Percentiles rank a stretch among this genome's conserved stretches.
phyloP scores from a whole-genome alignment of 2,888 invertebrate genomes.

The Yponomeuta sedellus region DNA sequence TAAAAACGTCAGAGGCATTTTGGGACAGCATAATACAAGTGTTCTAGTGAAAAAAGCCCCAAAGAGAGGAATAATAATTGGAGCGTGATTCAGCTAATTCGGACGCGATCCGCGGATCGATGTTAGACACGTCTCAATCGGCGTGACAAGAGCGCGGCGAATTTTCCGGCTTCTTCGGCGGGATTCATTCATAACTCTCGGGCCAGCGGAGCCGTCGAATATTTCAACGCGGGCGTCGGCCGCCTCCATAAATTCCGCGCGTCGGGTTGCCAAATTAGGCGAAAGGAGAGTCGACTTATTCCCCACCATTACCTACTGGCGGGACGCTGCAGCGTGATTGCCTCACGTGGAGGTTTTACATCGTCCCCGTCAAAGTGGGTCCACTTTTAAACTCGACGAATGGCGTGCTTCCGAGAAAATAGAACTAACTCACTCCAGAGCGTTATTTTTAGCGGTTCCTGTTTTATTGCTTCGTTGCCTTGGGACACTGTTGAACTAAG shows the following conservation, averaged over 20 bases:
- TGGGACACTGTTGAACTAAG: not conserved
- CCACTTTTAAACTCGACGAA: conserved; percentile 17
- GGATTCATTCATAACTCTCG: conserved; percentile 76
- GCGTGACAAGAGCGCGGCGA: conserved; percentile 46
- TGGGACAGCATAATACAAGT: not conserved
- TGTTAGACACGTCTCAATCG: conserved; percentile 27
- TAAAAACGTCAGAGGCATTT: not conserved
- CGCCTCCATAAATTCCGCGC: conserved; percentile 73
- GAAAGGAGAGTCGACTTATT: conserved; percentile 68
- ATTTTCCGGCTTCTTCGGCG: conserved; percentile 75
- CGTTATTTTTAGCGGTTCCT: not conserved
- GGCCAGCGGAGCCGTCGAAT: conserved; percentile 73
- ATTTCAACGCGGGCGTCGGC: conserved; percentile 67
- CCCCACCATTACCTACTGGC: conserved; percentile 55
- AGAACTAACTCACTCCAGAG: not conserved
- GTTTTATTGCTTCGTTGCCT: not conserved
- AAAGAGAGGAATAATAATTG: not conserved
- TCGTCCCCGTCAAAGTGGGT: conserved; percentile 6
- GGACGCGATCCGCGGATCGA: conserved; percentile 8
- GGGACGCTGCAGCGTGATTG: conserved; percentile 23
- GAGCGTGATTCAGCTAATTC: not conserved
- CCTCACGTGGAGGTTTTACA: conserved; percentile 9
- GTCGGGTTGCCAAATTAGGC: conserved; percentile 76
- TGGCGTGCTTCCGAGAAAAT: conserved; percentile 41
- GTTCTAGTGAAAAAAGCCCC: not conserved